phyloP scores from a whole-genome alignment of 1,140 invertebrate genomes.

The Neotoxoptera formosana region DNA sequence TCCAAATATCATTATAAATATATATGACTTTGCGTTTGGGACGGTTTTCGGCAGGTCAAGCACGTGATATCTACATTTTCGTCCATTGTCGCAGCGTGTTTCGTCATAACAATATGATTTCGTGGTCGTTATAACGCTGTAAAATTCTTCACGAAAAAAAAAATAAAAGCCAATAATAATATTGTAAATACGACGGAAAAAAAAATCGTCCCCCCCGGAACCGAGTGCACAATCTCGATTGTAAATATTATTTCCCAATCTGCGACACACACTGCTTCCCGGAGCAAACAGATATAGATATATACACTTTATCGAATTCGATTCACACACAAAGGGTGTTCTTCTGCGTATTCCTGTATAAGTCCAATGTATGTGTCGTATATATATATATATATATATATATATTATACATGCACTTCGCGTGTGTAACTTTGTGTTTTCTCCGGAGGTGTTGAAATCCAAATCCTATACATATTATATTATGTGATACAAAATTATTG shows the following conservation, averaged over 20 bases:
- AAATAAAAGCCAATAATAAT: neutral
- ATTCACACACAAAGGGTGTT: slow-evolving; percentile 21
- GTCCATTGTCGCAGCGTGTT: neutral
- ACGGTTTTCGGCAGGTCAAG: too few relatives aligned
- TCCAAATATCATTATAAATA: too few relatives aligned
- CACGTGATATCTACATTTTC: neutral
- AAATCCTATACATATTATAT: neutral
- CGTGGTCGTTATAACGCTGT: neutral
- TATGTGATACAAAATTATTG: slow-evolving; percentile 3
- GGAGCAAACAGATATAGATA: neutral
- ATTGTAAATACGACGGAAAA: neutral
- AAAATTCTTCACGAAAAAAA: neutral
- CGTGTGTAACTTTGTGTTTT: neutral
- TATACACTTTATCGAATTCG: slow-evolving; percentile 31
- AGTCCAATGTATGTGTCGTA: too few relatives aligned
- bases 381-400: neutral
- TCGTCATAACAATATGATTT: neutral
- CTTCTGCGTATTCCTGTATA: neutral
- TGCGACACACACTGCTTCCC: neutral
- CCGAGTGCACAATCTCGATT: slow-evolving; percentile 42
- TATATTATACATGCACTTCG: neutral
- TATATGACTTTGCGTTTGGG: too few relatives aligned
- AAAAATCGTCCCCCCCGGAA: neutral
- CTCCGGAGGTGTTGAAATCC: neutral
- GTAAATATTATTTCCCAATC: slow-evolving; percentile 49